Conservation (phyloP, 2,888 invertebrate species). For the Agrilus cyanescens region DNA sequence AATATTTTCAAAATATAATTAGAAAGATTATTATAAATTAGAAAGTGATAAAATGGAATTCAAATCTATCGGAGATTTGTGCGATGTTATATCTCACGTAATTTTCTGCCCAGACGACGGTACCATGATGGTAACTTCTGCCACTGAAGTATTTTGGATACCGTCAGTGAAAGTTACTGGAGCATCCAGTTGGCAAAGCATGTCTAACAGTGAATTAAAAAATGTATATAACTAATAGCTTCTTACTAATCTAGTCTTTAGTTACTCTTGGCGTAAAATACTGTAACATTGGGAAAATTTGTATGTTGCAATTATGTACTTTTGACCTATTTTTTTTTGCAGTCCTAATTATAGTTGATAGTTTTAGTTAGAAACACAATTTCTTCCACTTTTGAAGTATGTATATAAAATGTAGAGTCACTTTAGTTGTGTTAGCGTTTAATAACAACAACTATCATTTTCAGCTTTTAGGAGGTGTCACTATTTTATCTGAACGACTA, state of each 20-base stretch:
- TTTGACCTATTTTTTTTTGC: no score
- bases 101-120: slow-evolving; percentile 22
- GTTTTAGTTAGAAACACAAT: no score
- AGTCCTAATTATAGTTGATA: no score
- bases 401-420: no score
- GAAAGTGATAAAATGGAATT: neutral
- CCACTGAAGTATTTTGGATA: slow-evolving; percentile 26
- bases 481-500: slow-evolving; percentile 13
- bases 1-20: no score
- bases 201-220: slow-evolving; percentile 21
- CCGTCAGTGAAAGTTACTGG: slow-evolving; percentile 22
- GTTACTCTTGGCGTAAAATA: no score
- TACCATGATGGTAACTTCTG: slow-evolving; percentile 22
- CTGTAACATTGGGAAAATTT: no score
- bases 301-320: no score
- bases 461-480: slow-evolving; percentile 21
- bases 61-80: slow-evolving; percentile 12
- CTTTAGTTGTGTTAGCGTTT: neutral
- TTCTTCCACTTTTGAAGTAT: no score
- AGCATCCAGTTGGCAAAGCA: slow-evolving; percentile 20
- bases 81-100: slow-evolving; percentile 24
- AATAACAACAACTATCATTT: slow-evolving; percentile 4
- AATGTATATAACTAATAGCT: slow-evolving; percentile 22
- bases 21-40: no score
- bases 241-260: no score